phyloP scores from a whole-genome alignment of 2,797 vertebrate genomes.

The Gambusia yucatana region DNA sequence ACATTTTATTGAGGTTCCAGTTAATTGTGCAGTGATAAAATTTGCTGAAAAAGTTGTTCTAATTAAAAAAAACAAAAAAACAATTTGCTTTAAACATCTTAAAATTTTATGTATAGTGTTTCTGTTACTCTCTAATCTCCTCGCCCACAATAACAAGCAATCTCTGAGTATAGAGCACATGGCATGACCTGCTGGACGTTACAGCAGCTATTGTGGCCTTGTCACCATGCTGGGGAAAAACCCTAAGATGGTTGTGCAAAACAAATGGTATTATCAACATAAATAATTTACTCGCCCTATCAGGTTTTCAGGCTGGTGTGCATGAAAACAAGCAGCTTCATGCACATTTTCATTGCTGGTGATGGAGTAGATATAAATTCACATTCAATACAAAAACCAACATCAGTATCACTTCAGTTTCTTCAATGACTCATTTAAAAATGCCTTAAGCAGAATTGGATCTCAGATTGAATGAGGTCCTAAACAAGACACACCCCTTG shows the following conservation, averaged over 20 bases:
- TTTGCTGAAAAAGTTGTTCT: background rate
- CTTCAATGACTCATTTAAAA: background rate
- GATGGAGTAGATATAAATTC: background rate
- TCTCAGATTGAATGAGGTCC: background rate
- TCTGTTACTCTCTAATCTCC: background rate
- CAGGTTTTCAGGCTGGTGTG: background rate
- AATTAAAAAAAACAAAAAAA: background rate
- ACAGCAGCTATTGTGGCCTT: background rate
- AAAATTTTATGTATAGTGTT: background rate
- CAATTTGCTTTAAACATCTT: background rate
- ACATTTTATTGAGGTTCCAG: background rate
- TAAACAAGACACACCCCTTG: background rate
- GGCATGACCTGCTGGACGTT: background rate
- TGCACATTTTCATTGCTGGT: background rate
- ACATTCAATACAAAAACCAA: background rate
- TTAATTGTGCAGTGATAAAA: background rate
- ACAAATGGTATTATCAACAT: background rate
- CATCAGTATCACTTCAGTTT: background rate
- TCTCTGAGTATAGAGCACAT: background rate
- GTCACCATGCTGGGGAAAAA: background rate
- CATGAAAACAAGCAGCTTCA: background rate
- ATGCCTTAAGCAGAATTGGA: background rate
- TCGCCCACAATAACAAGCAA: background rate
- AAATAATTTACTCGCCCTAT: background rate
- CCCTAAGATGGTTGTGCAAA: background rate